Evolutionary conservation across 2,113 vertebrate species (phyloP).

Genomic region (Oxyruncus cristatus): DNA sequence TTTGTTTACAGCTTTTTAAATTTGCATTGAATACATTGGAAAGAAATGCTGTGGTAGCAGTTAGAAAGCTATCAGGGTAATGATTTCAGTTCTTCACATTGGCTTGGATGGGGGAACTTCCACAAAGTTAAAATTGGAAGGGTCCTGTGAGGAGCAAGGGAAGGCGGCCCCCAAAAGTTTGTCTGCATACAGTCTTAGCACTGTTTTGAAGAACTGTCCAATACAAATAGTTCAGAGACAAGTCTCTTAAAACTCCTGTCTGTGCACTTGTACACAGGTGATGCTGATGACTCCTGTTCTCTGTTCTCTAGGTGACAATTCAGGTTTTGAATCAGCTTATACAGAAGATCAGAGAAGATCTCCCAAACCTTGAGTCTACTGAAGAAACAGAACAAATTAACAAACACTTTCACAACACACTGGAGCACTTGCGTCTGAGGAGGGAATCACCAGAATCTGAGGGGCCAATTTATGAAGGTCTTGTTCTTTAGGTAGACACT

Average conservation of each 20-base stretch:
- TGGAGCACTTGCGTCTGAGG: constrained; percentile 95
- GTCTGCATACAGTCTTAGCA: neutral
- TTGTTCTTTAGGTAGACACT: constrained; percentile 69
- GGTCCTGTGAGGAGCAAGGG: neutral
- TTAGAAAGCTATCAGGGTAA: neutral
- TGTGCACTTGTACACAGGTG: neutral
- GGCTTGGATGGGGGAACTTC: neutral
- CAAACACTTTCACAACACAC: constrained; percentile 98
- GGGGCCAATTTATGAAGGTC: constrained; percentile 94
- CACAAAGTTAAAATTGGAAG: neutral
- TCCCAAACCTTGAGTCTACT: constrained; percentile 94
- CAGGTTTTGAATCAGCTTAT: constrained; percentile 98
- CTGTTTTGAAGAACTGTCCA: neutral
- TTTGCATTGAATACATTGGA: neutral
- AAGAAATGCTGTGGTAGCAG: neutral
- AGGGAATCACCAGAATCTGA: constrained; percentile 92
- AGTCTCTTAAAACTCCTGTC: neutral
- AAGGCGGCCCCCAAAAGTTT: neutral
- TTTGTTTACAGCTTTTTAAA: neutral
- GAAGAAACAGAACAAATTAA: constrained; percentile 99
- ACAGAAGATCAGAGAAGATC: constrained; percentile 98
- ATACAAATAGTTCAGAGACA: neutral
- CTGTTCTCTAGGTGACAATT: constrained; percentile 86
- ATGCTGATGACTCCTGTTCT: neutral
- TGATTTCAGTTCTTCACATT: neutral